These are phyloP conservation scores for Yponomeuta malinellus DNA, from an alignment of 2,888 invertebrate genomes.

Conservation along the genomic window DNA sequence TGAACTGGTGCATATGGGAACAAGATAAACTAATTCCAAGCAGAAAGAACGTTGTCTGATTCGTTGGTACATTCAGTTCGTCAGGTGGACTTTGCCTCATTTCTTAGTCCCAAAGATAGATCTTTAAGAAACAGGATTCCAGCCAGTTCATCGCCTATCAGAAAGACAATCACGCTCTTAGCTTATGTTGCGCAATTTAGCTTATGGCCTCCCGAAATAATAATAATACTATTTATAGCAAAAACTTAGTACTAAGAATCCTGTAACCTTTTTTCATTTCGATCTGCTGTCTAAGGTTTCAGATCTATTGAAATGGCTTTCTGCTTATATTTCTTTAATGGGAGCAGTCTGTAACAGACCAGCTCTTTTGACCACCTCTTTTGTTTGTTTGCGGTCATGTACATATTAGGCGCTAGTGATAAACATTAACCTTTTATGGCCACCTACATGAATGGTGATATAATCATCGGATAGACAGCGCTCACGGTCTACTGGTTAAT, in stretches of 20 bases:
- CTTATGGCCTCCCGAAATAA: too few relatives aligned
- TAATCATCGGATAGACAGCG: slow-evolving; percentile 49
- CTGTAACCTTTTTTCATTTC: too few relatives aligned
- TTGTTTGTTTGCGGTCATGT: slow-evolving; percentile 19
- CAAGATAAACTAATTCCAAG: not conserved
- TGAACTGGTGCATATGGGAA: slow-evolving; percentile 54
- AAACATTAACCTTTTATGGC: slow-evolving; percentile 72
- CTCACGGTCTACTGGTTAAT: slow-evolving; percentile 35
- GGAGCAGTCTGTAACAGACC: slow-evolving; percentile 7
- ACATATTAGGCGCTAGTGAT: slow-evolving; percentile 9
- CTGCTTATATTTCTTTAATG: not conserved
- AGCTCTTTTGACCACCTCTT: not conserved
- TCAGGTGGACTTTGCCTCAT: too few relatives aligned
- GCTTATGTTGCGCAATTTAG: too few relatives aligned
- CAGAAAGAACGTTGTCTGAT: not conserved
- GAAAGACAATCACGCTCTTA: too few relatives aligned
- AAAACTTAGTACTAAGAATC: too few relatives aligned
- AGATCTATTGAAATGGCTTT: not conserved
- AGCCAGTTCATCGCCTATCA: too few relatives aligned
- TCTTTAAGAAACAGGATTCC: too few relatives aligned
- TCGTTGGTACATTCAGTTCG: too few relatives aligned
- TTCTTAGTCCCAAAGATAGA: too few relatives aligned
- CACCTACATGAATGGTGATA: slow-evolving; percentile 71
- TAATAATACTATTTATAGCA: too few relatives aligned
- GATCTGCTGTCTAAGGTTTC: too few relatives aligned